Evolutionary conservation across 2,113 vertebrate species (phyloP).

Genomic region (Osmerus eperlanus): DNA sequence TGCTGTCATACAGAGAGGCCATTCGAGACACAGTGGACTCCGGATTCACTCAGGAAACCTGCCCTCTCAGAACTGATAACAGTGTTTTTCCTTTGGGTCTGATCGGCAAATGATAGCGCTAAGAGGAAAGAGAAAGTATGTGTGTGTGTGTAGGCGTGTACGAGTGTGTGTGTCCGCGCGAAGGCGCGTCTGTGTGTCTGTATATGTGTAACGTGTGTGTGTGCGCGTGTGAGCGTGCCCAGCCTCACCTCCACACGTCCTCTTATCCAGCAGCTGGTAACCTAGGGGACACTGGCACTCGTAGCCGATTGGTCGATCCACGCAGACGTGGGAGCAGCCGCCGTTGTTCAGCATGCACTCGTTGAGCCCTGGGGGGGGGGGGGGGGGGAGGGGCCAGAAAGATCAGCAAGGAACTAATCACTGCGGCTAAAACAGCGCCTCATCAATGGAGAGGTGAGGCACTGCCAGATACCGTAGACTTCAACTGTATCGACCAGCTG

Average conservation of each 20-base stretch:
- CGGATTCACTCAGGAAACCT: neutral
- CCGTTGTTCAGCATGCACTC: slow-evolving; percentile 90
- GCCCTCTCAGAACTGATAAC: slow-evolving; percentile 14
- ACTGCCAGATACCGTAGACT: neutral
- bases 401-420: neutral
- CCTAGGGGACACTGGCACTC: slow-evolving; percentile 91
- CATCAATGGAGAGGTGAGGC: neutral
- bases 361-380: slow-evolving; percentile 65
- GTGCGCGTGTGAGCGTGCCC: neutral
- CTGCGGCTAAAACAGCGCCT: neutral
- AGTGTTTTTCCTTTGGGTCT: slow-evolving; percentile 21
- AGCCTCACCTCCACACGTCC: slow-evolving; percentile 91
- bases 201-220: slow-evolving; percentile 24
- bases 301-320: slow-evolving; percentile 88
- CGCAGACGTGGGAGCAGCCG: slow-evolving; percentile 94
- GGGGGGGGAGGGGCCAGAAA: slow-evolving; percentile 25
- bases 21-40: neutral
- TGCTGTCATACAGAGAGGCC: slow-evolving; percentile 5
- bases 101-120: slow-evolving; percentile 28
- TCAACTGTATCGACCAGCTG: no score
- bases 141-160: slow-evolving; percentile 22
- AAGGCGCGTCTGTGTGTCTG: slow-evolving; percentile 1
- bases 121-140: slow-evolving; percentile 29
- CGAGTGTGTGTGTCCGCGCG: slow-evolving; percentile 3
- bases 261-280: slow-evolving; percentile 92